Percentiles rank a stretch among this genome's conserved stretches.
phyloP scores from a whole-genome alignment of 2,797 vertebrate species.

The Esox lucius region DNA sequence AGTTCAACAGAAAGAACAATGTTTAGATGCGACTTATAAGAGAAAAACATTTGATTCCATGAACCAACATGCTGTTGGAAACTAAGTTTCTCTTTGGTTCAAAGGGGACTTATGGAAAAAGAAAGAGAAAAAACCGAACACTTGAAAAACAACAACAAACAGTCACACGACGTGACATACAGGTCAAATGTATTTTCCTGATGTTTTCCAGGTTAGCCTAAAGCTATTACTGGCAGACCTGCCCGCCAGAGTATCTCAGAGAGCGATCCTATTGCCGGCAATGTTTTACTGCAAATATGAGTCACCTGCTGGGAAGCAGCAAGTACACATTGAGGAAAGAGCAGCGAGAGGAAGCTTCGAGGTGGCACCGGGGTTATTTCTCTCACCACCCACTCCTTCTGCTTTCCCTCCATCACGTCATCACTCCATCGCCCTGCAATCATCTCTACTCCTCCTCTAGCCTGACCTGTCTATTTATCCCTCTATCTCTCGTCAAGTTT shows the following conservation, averaged over 20 bases:
- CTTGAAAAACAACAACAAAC: conserved; percentile 53
- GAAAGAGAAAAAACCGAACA: conserved; percentile 50
- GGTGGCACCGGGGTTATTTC: conserved; percentile 45
- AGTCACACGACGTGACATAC: conserved; percentile 61
- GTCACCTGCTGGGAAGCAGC: conserved; percentile 26
- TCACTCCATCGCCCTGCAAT: conserved; percentile 30
- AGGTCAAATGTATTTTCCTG: conserved; percentile 52
- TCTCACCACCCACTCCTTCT: conserved; percentile 48
- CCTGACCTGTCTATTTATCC: conserved; percentile 28
- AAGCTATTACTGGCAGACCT: conserved; percentile 59
- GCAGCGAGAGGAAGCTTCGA: conserved; percentile 41
- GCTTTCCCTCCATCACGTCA: conserved; percentile 26
- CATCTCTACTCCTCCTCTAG: conserved; percentile 12
- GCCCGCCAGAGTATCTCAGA: conserved; percentile 48
- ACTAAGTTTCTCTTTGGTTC: background rate
- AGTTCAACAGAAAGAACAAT: background rate
- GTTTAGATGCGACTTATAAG: background rate
- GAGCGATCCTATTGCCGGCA: background rate
- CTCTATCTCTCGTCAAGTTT: conserved; percentile 27
- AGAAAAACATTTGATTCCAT: background rate
- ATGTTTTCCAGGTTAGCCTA: conserved; percentile 43
- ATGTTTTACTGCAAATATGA: conserved; percentile 10
- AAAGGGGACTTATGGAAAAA: background rate
- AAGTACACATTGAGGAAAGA: background rate
- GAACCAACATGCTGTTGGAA: background rate